These are phyloP conservation scores for Percina caprodes DNA, from an alignment of 2,113 vertebrate species.

Conservation along the genomic window DNA sequence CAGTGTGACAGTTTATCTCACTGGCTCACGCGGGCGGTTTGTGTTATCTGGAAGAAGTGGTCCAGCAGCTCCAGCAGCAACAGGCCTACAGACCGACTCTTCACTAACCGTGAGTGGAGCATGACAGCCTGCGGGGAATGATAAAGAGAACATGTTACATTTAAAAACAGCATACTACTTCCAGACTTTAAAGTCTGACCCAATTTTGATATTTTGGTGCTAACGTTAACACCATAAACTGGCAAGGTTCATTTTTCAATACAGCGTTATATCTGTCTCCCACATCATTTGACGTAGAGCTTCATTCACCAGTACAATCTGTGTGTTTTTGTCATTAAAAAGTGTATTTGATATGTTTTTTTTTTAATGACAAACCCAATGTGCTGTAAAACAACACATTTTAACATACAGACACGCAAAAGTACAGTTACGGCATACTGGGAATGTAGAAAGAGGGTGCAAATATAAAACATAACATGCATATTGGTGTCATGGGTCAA, in stretches of 20 bases:
- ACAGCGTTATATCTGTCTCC: too few species aligned
- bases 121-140: neutral
- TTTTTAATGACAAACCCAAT: too few species aligned
- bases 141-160: neutral
- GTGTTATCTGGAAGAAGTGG: slow-evolving; percentile 22
- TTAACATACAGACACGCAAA: too few species aligned
- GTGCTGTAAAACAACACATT: too few species aligned
- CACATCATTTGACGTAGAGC: neutral
- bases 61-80: neutral
- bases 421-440: too few species aligned
- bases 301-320: neutral
- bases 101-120: neutral
- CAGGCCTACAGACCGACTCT: neutral
- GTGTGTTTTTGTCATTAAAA: neutral
- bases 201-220: neutral
- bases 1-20: slow-evolving; percentile 1
- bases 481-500: too few species aligned
- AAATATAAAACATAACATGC: too few species aligned
- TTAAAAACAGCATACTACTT: neutral
- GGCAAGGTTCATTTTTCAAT: too few species aligned
- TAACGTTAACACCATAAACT: neutral
- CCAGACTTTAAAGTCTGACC: too few species aligned
- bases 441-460: too few species aligned
- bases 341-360: too few species aligned
- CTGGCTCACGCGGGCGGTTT: neutral